These are phyloP conservation scores for Morinoia aosen DNA, from an alignment of 2,888 invertebrate genomes.

Conservation along the genomic window DNA sequence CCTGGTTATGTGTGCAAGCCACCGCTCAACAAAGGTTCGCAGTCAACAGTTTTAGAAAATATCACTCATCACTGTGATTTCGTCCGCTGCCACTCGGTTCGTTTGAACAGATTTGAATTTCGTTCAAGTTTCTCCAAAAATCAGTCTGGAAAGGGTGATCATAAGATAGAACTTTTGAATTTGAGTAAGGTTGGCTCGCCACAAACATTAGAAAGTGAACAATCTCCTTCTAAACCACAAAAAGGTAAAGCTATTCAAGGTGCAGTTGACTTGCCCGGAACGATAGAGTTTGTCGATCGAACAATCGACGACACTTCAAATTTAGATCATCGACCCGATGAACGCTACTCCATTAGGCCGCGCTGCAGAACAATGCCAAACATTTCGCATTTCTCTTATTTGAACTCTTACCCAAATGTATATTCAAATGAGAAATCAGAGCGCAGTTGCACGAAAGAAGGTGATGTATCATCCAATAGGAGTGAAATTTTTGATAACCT, in stretches of 20 bases:
- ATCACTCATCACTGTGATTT: background rate
- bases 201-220: background rate
- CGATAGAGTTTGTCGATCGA: constrained; percentile 27
- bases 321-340: constrained; percentile 1
- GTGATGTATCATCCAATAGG: background rate
- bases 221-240: background rate
- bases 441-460: background rate
- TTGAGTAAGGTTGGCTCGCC: background rate
- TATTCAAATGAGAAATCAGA: background rate
- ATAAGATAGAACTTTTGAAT: background rate
- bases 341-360: background rate
- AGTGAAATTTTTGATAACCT: background rate
- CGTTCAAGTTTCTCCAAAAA: background rate
- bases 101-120: background rate
- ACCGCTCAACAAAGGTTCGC: background rate
- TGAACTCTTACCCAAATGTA: background rate
- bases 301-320: constrained; percentile 1
- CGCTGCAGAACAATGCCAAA: background rate
- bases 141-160: background rate
- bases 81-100: background rate
- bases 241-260: background rate
- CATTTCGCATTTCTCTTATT: background rate
- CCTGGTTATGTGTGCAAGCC: background rate
- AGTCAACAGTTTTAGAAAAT: background rate
- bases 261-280: background rate